A percentile compares a stretch with the other conserved stretches of the same genome.
These are phyloP conservation scores for Odontocolon sp. DNA, from an alignment of 2,888 invertebrate species.

Conservation along the genomic window DNA sequence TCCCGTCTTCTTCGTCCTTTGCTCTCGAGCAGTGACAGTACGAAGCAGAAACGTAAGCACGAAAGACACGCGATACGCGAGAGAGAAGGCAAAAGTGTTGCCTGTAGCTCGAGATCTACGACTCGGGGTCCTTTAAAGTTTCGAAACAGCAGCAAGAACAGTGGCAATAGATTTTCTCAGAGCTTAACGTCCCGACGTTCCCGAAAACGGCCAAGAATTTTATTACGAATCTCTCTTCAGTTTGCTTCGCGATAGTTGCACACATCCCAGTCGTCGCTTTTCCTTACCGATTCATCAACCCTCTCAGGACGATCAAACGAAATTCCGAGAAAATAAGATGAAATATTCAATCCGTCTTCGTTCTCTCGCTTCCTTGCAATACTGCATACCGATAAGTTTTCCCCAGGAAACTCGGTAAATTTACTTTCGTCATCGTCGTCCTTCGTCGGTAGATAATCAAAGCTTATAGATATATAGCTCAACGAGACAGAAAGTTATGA, in stretches of 20 bases:
- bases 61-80: conserved; percentile 16
- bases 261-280: conserved; percentile 2
- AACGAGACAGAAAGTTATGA: neutral
- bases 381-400: conserved; percentile 14
- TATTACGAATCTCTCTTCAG: conserved; percentile 30
- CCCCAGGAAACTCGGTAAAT: neutral
- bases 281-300: conserved; percentile 52
- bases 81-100: conserved; percentile 35
- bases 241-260: conserved; percentile 41
- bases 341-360: conserved; percentile 31
- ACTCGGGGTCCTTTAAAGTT: conserved; percentile 59
- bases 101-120: conserved; percentile 48
- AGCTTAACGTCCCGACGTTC: conserved; percentile 37
- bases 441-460: conserved; percentile 7
- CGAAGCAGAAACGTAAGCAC: conserved; percentile 9
- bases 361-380: neutral
- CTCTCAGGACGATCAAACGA: conserved; percentile 53
- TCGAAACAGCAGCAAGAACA: neutral
- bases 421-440: neutral
- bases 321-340: conserved; percentile 48
- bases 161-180: conserved; percentile 48
- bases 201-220: conserved; percentile 59
- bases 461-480: neutral
- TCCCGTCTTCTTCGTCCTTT: conserved; percentile 12
- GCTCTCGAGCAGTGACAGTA: neutral